phyloP scores from a whole-genome alignment of 1,140 invertebrate genomes.

The Solenopsis invicta region DNA sequence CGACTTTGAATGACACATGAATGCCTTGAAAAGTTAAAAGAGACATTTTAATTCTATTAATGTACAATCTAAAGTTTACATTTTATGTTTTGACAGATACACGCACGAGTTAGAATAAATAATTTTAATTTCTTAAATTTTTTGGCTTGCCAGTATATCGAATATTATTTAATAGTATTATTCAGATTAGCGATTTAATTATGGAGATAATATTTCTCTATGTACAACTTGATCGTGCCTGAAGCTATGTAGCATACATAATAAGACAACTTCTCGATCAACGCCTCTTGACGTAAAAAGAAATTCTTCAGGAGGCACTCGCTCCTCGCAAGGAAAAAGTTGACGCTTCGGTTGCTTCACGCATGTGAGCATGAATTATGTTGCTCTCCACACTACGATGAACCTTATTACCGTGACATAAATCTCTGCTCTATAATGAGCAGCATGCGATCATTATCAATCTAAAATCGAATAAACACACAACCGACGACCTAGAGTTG shows the following conservation, averaged over 20 bases:
- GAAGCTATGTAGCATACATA: neutral
- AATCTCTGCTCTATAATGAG: constrained; percentile 30
- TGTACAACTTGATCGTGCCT: neutral
- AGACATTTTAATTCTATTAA: neutral
- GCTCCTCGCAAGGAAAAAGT: constrained; percentile 34
- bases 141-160: too few species aligned
- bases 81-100: neutral
- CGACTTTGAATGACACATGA: neutral
- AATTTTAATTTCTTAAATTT: neutral
- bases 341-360: constrained; percentile 37
- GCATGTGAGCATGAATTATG: constrained; percentile 31
- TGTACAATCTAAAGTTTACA: neutral
- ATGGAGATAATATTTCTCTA: neutral
- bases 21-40: neutral
- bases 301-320: constrained; percentile 44
- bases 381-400: constrained; percentile 34
- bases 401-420: constrained; percentile 59
- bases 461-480: constrained; percentile 3
- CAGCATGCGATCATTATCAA: neutral
- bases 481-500: neutral
- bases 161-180: neutral
- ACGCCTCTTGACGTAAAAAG: neutral
- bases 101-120: too few species aligned
- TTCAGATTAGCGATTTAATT: constrained; percentile 7
- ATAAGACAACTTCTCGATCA: neutral